Evolutionary conservation across 37 sponge, comb jelly and placozoan genomes (phyloP).

Genomic region (Spongia lamella): DNA sequence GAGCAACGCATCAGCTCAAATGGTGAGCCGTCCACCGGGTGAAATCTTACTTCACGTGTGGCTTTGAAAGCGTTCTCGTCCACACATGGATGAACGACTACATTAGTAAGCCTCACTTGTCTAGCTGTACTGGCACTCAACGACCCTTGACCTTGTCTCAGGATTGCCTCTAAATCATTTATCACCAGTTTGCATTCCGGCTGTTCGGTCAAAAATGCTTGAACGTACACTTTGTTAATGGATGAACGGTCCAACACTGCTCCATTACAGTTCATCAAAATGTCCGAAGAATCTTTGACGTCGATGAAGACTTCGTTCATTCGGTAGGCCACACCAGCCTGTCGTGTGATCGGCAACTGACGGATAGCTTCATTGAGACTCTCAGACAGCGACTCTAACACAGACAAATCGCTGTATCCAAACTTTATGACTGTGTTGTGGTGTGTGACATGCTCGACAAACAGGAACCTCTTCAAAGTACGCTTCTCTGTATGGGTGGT

Average conservation of each 20-base stretch:
- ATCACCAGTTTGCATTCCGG: conserved; percentile 70
- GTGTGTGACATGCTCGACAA: conserved; percentile 74
- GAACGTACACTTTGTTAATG: conserved; percentile 67
- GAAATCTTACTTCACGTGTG: conserved; percentile 65
- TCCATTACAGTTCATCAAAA: conserved; percentile 90
- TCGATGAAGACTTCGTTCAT: conserved; percentile 89
- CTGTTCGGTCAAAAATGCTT: conserved; percentile 68
- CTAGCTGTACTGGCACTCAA: conserved; percentile 51
- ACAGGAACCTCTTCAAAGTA: conserved; percentile 68
- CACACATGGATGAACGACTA: conserved; percentile 82
- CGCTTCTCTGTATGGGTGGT: conserved; percentile 58
- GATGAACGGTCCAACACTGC: conserved; percentile 80
- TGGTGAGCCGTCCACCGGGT: conserved; percentile 72
- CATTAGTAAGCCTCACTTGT: conserved; percentile 69
- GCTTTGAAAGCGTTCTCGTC: conserved; percentile 53
- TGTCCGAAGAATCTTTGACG: conserved; percentile 75
- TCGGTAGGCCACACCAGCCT: conserved; percentile 70
- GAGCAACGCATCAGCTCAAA: conserved; percentile 80
- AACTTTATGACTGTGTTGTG: conserved; percentile 66
- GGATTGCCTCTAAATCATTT: conserved; percentile 74
- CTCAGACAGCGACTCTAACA: conserved; percentile 59
- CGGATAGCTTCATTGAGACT: conserved; percentile 72
- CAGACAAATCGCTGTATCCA: conserved; percentile 60
- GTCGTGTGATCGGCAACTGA: conserved; percentile 72
- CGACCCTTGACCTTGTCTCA: conserved; percentile 59